Conservation (phyloP, 1,140 invertebrate species). For the Daktulosphaira vitifoliae region DNA sequence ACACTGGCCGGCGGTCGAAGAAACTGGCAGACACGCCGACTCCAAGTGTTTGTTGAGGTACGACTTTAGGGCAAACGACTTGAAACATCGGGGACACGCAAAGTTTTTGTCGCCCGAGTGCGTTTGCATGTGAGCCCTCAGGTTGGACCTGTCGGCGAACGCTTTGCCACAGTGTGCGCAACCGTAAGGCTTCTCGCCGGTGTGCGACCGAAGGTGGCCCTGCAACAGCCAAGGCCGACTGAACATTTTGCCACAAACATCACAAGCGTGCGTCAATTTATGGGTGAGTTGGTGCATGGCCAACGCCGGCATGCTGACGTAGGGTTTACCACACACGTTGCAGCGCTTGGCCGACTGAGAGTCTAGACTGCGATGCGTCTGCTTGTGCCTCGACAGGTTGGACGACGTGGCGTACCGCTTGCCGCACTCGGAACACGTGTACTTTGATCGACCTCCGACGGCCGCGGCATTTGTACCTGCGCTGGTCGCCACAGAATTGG, state of each 20-base stretch:
- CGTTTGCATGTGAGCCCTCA: conserved; percentile 89
- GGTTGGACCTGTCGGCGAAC: conserved; percentile 92
- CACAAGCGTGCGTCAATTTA: conserved; percentile 82
- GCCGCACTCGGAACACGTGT: conserved; percentile 90
- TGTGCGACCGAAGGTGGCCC: conserved; percentile 90
- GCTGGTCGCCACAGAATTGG: neutral
- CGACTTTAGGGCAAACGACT: conserved; percentile 91
- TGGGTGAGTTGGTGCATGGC: conserved; percentile 95
- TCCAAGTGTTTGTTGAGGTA: conserved; percentile 97
- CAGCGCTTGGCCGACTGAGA: conserved; percentile 89
- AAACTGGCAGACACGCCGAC: conserved; percentile 68
- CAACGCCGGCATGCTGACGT: conserved; percentile 94
- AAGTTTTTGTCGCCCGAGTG: conserved; percentile 85
- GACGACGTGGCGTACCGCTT: conserved; percentile 94
- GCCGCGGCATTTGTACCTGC: conserved; percentile 35
- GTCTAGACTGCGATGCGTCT: conserved; percentile 89
- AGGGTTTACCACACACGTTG: conserved; percentile 87
- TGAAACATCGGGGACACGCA: conserved; percentile 79
- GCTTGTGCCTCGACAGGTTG: conserved; percentile 92
- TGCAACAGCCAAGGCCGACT: conserved; percentile 87
- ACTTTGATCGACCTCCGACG: conserved; percentile 63
- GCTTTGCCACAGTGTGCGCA: conserved; percentile 98
- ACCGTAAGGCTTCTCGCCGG: conserved; percentile 96
- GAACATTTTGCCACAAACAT: conserved; percentile 86
- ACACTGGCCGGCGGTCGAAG: conserved; percentile 37